phyloP scores from a whole-genome alignment of 2,797 vertebrate genomes.

The Telmatherina bonti region DNA sequence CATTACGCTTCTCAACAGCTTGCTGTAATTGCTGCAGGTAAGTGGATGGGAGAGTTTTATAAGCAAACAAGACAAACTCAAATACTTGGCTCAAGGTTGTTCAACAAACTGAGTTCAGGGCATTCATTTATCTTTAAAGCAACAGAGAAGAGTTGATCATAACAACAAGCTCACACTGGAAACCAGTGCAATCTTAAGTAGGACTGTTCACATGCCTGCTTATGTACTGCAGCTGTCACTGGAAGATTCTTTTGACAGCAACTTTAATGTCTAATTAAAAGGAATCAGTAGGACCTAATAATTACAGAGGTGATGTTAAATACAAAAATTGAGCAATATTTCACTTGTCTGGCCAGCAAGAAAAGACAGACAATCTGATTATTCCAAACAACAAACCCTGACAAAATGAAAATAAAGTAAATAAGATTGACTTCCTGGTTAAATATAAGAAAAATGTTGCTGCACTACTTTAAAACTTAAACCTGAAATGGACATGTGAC shows the following conservation, averaged over 20 bases:
- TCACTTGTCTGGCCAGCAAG: too few species aligned
- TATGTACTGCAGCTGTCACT: background rate
- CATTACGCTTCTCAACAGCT: slow-evolving; percentile 86
- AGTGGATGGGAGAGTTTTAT: background rate
- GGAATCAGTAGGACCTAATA: background rate
- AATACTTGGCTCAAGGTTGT: background rate
- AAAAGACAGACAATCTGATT: too few species aligned
- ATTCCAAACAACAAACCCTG: background rate
- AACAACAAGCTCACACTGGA: background rate
- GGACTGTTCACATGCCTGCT: background rate
- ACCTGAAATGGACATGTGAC: background rate
- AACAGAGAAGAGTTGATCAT: background rate
- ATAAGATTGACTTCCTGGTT: background rate
- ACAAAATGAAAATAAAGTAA: background rate
- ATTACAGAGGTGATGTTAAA: background rate
- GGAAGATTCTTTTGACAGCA: background rate
- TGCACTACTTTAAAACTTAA: background rate
- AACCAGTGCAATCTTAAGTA: background rate
- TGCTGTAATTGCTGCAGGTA: slow-evolving; percentile 80
- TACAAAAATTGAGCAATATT: too few species aligned
- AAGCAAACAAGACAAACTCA: background rate
- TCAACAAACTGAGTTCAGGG: background rate
- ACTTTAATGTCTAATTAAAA: background rate
- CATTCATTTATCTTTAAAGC: background rate
- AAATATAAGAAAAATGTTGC: background rate